Conservation (phyloP, 2,113 vertebrate species). For the Craseonycteris thonglongyai region DNA sequence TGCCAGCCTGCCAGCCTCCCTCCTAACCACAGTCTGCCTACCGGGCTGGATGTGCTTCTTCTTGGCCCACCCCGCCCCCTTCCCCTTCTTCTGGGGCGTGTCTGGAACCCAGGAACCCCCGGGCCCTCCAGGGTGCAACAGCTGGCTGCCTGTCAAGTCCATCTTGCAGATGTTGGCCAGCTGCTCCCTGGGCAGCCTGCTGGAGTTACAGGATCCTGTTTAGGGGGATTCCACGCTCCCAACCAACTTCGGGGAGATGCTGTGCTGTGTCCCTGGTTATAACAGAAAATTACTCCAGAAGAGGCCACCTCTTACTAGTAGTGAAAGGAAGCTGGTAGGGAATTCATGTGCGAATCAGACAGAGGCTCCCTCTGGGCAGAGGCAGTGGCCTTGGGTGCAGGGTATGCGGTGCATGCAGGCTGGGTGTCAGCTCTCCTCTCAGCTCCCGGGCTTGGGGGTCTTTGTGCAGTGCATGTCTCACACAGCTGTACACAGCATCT, state of each 20-base stretch:
- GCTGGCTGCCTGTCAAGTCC: neutral
- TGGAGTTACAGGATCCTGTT: neutral
- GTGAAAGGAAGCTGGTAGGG: neutral
- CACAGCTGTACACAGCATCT: neutral
- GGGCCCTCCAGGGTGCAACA: neutral
- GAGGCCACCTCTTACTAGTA: neutral
- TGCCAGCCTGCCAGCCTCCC: neutral
- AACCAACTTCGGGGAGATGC: neutral
- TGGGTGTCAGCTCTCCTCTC: neutral
- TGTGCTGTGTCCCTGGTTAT: neutral
- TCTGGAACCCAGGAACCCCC: neutral
- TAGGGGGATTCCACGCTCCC: neutral
- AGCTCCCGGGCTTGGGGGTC: too few species aligned
- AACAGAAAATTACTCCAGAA: neutral
- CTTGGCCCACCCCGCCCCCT: rapidly evolving
- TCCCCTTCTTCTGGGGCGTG: neutral
- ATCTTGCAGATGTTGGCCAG: neutral
- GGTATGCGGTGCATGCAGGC: neutral
- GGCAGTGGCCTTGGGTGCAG: too few species aligned
- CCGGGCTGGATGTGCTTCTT: neutral
- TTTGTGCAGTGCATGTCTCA: neutral
- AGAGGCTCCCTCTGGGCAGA: neutral
- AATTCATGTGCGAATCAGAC: neutral
- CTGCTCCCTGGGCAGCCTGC: neutral
- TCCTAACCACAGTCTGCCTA: neutral